Evolutionary conservation across 2,888 invertebrate genomes (phyloP).

Genomic region (Heliconius aoede): DNA sequence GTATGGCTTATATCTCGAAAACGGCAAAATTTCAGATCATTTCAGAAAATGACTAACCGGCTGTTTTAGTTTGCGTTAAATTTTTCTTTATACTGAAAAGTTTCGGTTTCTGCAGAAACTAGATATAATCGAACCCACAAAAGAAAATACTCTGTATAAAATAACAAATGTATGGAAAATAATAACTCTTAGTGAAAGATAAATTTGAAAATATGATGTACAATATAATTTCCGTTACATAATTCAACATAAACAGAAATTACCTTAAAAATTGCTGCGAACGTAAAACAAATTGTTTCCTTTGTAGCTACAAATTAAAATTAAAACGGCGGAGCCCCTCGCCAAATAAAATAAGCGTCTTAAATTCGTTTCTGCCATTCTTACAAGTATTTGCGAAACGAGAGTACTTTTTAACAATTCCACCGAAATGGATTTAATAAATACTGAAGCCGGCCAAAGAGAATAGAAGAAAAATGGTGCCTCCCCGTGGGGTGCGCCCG

Average conservation of each 20-base stretch:
- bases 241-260: conserved; percentile 18
- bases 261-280: conserved; percentile 16
- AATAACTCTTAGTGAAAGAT: neutral
- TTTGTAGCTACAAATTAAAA: conserved; percentile 43
- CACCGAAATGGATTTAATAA: conserved; percentile 79
- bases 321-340: conserved; percentile 36
- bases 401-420: conserved; percentile 73
- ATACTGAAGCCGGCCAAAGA: conserved; percentile 80
- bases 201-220: neutral
- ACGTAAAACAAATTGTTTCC: conserved; percentile 35
- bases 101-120: neutral
- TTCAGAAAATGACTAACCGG: too few species aligned
- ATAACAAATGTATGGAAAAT: neutral
- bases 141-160: neutral
- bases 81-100: too few species aligned
- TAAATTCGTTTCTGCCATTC: conserved; percentile 40
- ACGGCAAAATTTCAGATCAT: too few species aligned
- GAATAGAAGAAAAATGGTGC: conserved; percentile 78
- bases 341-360: conserved; percentile 43
- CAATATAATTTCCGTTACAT: conserved; percentile 4
- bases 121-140: neutral
- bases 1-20: too few species aligned
- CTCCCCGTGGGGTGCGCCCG: conserved; percentile 52
- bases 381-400: conserved; percentile 44
- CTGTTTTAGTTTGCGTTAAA: too few species aligned